Conservation (phyloP, 2,797 vertebrate species). For the Leptodactylus fallax region DNA sequence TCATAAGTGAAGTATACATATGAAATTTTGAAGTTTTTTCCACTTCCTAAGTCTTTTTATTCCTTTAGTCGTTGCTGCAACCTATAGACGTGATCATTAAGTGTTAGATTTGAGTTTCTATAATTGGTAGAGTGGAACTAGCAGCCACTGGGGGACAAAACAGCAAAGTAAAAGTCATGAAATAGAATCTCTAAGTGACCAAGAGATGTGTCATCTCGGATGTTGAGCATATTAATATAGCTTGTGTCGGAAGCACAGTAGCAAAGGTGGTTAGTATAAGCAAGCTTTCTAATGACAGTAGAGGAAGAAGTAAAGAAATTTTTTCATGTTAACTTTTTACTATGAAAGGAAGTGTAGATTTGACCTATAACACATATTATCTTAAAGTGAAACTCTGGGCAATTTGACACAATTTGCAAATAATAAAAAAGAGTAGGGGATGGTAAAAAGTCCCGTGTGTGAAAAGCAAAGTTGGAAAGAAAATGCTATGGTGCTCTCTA, state of each 20-base stretch:
- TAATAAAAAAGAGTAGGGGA: no score
- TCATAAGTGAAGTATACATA: not conserved
- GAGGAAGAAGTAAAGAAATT: not conserved
- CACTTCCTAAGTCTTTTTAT: not conserved
- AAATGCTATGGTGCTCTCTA: no score
- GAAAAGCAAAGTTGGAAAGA: no score
- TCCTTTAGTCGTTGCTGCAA: not conserved
- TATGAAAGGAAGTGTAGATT: not conserved
- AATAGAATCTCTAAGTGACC: slow-evolving; percentile 49
- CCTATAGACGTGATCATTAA: slow-evolving; percentile 4
- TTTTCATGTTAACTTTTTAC: not conserved
- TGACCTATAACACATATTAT: not conserved
- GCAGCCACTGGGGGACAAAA: slow-evolving; percentile 10
- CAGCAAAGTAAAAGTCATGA: slow-evolving; percentile 44
- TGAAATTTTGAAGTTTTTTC: not conserved
- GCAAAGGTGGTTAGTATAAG: not conserved
- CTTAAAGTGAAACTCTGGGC: no score
- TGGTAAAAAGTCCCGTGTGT: no score
- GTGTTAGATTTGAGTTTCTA: not conserved
- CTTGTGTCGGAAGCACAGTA: slow-evolving; percentile 14
- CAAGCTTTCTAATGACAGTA: not conserved
- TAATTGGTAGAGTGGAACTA: slow-evolving; percentile 39
- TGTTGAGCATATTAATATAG: slow-evolving; percentile 29
- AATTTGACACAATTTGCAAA: not conserved
- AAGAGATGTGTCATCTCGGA: slow-evolving; percentile 4